Evolutionary conservation across 2,113 vertebrate species (phyloP), one percentile per base, ranked within the genome.

Genomic region (Murina feae): DNA sequence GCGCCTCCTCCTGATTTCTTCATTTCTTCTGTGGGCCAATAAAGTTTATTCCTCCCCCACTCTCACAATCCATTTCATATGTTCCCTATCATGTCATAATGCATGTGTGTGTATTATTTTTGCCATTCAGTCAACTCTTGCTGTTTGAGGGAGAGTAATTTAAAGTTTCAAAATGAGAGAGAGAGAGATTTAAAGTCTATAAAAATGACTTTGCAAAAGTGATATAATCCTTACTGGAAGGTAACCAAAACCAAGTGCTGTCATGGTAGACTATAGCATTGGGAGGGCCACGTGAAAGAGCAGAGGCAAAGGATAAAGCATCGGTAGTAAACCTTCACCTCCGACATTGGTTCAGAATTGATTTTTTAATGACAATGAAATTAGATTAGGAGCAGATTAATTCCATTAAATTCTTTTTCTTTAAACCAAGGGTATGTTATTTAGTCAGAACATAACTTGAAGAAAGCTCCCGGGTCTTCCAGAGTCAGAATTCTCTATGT

Each of bases 81-180:
- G 96, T 97, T 96, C 96, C 97, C 63, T 97, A 37, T 97, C 95
- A 94, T 97, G 93, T 97, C 96, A 94, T 94, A 96, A 94, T 97
- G 97, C 98, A 98, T 97, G 97, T 92, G 95, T 98, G 97, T 97
- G 96, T 97, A 79, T 98, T 97, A 96, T 97, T 98, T 89, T 97
- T 96, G 88, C 96, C 86, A 93, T 94, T 91, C 83, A 91, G 8
- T 94, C 84, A 81, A 89, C 69, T 76, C 79, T 17, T 80, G 89
- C 9, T 96, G 83, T 97, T 95, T 94, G 94, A 94, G 91, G 88
- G 89, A 86, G 90, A 94, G 93, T 75, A 30, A 21, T 89, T 95
- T 90, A 6, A 85, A 81, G n/a, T 93, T 90, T 86, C 39, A 84
- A 76, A 53, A 74, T 75, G 53, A 89, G 74, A 76, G 51, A 79